Evolutionary conservation across 2,888 invertebrate species (phyloP), one percentile per base, ranked within the genome.

Genomic region (Nowickia ferox): DNA sequence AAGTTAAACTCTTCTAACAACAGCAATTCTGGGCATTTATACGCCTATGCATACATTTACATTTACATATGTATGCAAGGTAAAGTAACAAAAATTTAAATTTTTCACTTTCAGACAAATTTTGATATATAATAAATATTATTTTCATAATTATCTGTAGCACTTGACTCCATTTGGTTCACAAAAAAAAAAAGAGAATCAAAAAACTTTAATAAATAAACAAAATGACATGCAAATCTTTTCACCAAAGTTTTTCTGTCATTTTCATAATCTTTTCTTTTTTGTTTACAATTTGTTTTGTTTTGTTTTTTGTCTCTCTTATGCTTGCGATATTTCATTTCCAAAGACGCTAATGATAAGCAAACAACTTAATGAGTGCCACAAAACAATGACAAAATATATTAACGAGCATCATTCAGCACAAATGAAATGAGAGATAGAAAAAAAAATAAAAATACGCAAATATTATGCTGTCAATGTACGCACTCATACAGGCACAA

Each of bases 351-450:
- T 86, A 87, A 87, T 87, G 86, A 84, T 80, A 83, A 87, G 84
- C 84, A 86, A 87, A 87, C 84, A 87, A 75, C 72, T 82, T 87
- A 83, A 82, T 84, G 84, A 87, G 86, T 78, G 87, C 77, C 76
- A 68, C 78, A 77, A 55, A 77, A 68, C 65, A 80, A 77, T 17
- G 42, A 13, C 40, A 76, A 55, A 71, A 61, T 61, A 59, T 77
- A 87, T 81, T 71, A 84, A 77, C 44, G 69, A 74, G 77, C 77
- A 48, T 63, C 66, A 75, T 10, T 40, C 46, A 66, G 44, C 38
- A 44, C 44, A 46, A 61, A 46, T 48, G 61, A 75, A 69, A 44
- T 55, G 44, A 22, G 48, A 40, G 44, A 30, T 17, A n/a, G 30
- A 48, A 74, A 38, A 53, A 61, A 53, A 69, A 71, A 9, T 42